A percentile compares a stretch with the other conserved stretches of the same genome.
Evolutionary conservation across 2,888 invertebrate species (phyloP).

Genomic region (Coenonympha glycerion): DNA sequence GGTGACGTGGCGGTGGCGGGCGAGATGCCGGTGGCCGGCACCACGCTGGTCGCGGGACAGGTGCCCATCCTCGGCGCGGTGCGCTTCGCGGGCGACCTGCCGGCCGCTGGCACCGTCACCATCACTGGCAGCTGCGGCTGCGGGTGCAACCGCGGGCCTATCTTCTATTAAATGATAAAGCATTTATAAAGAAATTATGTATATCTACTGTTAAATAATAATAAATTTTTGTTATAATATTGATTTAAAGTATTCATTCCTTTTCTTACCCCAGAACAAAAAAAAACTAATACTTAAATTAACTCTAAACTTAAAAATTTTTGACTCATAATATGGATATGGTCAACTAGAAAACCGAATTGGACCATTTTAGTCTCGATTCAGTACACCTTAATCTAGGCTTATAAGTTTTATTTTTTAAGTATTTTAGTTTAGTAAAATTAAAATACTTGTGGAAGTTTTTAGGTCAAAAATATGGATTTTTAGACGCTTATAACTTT

Average conservation of each 20-base stretch:
- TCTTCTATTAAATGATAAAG: not conserved
- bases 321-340: no score
- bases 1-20: slow-evolving; percentile 31
- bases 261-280: not conserved
- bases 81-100: slow-evolving; percentile 40
- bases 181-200: not conserved
- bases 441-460: no score
- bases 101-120: slow-evolving; percentile 42
- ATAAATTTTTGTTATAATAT: not conserved
- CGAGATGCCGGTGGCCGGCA: slow-evolving; percentile 37
- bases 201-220: not conserved
- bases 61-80: slow-evolving; percentile 42
- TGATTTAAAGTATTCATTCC: not conserved
- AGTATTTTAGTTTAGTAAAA: no score
- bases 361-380: no score
- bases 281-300: no score
- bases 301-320: no score
- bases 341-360: no score
- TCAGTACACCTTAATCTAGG: no score
- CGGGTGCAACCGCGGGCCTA: slow-evolving; percentile 28
- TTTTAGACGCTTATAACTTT: no score
- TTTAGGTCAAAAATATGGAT: no score
- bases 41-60: slow-evolving; percentile 36
- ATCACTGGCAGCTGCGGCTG: slow-evolving; percentile 45
- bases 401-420: no score